Percentiles rank a stretch among this genome's conserved stretches.
These are phyloP conservation scores for Petrolisthes manimaculis DNA, from an alignment of 2,888 invertebrate species.

Conservation along the genomic window DNA sequence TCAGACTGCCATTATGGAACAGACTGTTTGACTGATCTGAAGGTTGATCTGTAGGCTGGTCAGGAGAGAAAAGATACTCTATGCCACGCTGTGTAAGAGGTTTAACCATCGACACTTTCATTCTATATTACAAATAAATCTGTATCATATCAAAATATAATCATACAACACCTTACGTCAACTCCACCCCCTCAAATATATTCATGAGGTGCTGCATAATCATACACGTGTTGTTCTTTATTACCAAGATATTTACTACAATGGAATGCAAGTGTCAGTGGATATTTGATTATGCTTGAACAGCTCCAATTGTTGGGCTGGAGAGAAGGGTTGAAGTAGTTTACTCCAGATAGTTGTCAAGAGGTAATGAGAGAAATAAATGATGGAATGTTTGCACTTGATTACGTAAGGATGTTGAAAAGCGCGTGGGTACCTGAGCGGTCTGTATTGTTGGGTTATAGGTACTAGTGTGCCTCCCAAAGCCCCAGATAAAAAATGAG, in stretches of 20 bases:
- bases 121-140: too few relatives aligned
- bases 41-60: background rate
- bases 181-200: too few relatives aligned
- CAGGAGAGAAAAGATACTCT: background rate
- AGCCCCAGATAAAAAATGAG: slow-evolving; percentile 3
- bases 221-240: too few relatives aligned
- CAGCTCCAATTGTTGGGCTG: background rate
- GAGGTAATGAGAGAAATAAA: background rate
- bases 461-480: background rate
- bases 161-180: too few relatives aligned
- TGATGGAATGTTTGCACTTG: background rate
- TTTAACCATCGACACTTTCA: background rate
- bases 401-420: background rate
- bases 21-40: too few relatives aligned
- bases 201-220: too few relatives aligned
- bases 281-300: too few relatives aligned
- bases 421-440: background rate
- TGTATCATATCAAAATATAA: too few relatives aligned
- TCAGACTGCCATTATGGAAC: too few relatives aligned
- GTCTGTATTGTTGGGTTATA: background rate
- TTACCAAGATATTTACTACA: too few relatives aligned
- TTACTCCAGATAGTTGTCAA: background rate
- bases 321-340: slow-evolving; percentile 7
- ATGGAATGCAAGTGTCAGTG: too few relatives aligned
- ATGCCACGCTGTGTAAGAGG: background rate